Evolutionary conservation across 37 sponge, comb jelly and placozoan genomes (phyloP).

Genomic region (Ephydatia muelleri): DNA sequence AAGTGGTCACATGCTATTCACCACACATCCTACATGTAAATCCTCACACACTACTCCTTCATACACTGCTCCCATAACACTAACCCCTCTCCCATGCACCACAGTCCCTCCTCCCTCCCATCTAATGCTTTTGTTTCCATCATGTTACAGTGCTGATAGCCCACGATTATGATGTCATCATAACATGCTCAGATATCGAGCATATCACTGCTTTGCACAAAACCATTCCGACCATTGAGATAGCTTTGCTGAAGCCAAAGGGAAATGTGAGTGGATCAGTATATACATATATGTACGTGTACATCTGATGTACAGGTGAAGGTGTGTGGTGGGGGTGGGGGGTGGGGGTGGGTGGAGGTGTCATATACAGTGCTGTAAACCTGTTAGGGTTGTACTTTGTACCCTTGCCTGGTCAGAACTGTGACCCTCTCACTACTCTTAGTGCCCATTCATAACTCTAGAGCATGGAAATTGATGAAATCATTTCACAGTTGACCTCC

Average conservation of each 20-base stretch:
- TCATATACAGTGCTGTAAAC: too few species aligned
- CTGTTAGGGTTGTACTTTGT: not conserved
- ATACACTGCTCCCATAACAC: not conserved
- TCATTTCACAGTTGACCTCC: too few species aligned
- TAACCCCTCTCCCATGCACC: not conserved
- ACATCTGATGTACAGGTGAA: not conserved
- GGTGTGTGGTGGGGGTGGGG: not conserved
- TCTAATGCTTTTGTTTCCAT: not conserved
- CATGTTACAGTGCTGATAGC: constrained; percentile 28
- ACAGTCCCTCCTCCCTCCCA: constrained; percentile 6
- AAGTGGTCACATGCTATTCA: too few species aligned
- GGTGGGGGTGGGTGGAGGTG: too few species aligned
- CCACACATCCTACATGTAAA: not conserved
- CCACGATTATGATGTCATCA: constrained; percentile 16
- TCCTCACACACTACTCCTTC: not conserved
- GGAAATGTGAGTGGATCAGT: constrained; percentile 2
- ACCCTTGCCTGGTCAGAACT: not conserved
- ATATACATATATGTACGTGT: not conserved
- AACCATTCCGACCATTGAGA: constrained; percentile 41
- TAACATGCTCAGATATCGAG: constrained; percentile 1
- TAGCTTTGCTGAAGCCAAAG: constrained; percentile 12
- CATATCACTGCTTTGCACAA: constrained; percentile 8
- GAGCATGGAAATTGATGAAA: too few species aligned
- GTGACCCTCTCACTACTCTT: too few species aligned
- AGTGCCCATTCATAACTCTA: too few species aligned